Base-by-base conservation (phyloP, 1,140 invertebrate genomes). In the Oryctes rhinoceros region DNA sequence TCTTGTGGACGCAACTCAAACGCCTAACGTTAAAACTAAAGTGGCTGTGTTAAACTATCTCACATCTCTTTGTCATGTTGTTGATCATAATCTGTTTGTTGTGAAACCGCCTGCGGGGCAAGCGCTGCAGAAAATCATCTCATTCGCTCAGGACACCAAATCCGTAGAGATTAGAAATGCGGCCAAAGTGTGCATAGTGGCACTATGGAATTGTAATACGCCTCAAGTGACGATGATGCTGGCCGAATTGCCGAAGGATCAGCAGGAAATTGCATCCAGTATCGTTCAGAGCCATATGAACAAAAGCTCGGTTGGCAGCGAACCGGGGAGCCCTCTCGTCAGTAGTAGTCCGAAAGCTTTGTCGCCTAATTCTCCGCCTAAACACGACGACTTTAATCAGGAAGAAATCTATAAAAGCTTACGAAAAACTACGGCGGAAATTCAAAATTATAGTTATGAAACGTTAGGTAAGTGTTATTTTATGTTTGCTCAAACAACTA, bases 361-460 rank as follows among this genome's bases (percentile, higher is more conserved):
- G 15, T 90, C 90, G 18, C 90, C 90, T 37, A 87, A 88, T 65
- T 89, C 89, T 24, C 88, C 88, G n/a, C 88, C 89, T 4, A 90
- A 91, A 82, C 93, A 93, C 76, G 92, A 95, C 84, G 91, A 93
- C 84, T 89, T 94, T 81, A 94, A 94, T 86, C 92, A 95, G 18
- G 96, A 97, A 86, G 96, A 98, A 87, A 93, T 98, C 65, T 94
- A 94, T 85, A 94, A 94, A 86, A 96, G 95, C 80, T 92, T 98
- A 78, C 91, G 95, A 80, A 94, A 94, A 86, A 98, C 97, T 59
- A 96, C 97, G 3, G 96, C 95, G 20, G 97, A 98, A 89, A 98
- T 99, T 87, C 95, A 96, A 84, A 96, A 94, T 88, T 96, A 96
- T 83, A 94, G 93, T 85, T 94, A 93, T 83, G 93, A 93, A 86